These are phyloP conservation scores for Neoascia interrupta DNA, from an alignment of 2,888 invertebrate genomes.

Conservation along the genomic window DNA sequence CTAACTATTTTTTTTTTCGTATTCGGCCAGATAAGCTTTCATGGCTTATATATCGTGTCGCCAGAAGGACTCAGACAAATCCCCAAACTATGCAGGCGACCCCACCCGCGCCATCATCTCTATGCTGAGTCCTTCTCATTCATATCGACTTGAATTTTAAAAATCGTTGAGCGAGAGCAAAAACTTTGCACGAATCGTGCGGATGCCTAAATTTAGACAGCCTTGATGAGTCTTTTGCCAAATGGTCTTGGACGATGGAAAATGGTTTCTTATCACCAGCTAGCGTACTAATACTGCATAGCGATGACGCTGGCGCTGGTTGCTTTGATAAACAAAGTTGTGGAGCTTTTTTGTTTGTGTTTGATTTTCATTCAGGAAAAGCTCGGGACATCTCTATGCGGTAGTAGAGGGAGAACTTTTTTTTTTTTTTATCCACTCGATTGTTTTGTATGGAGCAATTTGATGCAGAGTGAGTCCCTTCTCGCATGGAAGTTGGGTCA, in stretches of 20 bases:
- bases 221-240: slow-evolving; percentile 51
- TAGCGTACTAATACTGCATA: slow-evolving; percentile 48
- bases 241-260: slow-evolving; percentile 40
- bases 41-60: background rate
- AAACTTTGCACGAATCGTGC: slow-evolving; percentile 4
- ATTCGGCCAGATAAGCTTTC: background rate
- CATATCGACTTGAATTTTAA: slow-evolving; percentile 25
- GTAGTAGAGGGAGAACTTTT: slow-evolving; percentile 36
- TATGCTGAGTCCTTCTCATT: slow-evolving; percentile 14
- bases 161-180: slow-evolving; percentile 8
- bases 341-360: slow-evolving; percentile 44
- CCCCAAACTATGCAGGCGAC: background rate
- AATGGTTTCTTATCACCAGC: slow-evolving; percentile 20
- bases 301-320: slow-evolving; percentile 51
- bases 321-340: slow-evolving; percentile 51
- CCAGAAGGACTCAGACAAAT: background rate
- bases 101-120: background rate
- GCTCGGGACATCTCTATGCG: slow-evolving; percentile 56
- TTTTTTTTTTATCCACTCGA: slow-evolving; percentile 2
- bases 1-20: background rate
- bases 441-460: slow-evolving; percentile 5
- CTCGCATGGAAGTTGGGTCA: slow-evolving; percentile 67
- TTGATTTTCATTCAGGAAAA: slow-evolving; percentile 38
- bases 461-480: slow-evolving; percentile 28
- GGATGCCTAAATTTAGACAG: slow-evolving; percentile 56